phyloP scores from a whole-genome alignment of 2,888 invertebrate genomes.

The Chrysolina haemoptera region DNA sequence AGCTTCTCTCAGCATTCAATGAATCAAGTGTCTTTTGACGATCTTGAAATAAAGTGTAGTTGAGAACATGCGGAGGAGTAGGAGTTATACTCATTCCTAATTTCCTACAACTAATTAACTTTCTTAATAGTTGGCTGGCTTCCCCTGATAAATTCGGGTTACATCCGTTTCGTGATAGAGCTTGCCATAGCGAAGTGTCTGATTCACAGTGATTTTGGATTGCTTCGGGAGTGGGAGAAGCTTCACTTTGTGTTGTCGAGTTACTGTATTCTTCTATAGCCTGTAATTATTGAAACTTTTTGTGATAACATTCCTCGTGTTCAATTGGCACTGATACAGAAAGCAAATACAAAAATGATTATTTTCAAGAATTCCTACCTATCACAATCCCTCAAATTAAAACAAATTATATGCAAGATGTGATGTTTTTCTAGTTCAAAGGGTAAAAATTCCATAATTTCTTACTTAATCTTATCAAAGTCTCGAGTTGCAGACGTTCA shows the following conservation, averaged over 20 bases:
- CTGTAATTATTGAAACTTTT: constrained; percentile 49
- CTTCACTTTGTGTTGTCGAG: constrained; percentile 65
- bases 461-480: too few relatives aligned
- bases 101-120: constrained; percentile 84
- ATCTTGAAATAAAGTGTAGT: constrained; percentile 51
- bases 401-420: too few relatives aligned
- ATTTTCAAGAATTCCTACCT: too few relatives aligned
- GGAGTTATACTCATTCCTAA: constrained; percentile 79
- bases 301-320: neutral
- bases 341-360: too few relatives aligned
- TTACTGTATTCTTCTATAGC: constrained; percentile 67
- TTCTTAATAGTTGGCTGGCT: constrained; percentile 82
- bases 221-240: constrained; percentile 63
- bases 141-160: constrained; percentile 73
- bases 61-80: constrained; percentile 62
- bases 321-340: too few relatives aligned
- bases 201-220: constrained; percentile 67
- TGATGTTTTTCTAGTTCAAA: too few relatives aligned
- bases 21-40: constrained; percentile 24
- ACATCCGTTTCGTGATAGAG: constrained; percentile 75
- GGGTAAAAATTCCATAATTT: too few relatives aligned
- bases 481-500: too few relatives aligned
- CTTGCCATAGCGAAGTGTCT: constrained; percentile 71
- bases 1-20: constrained; percentile 62
- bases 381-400: too few relatives aligned